Evolutionary conservation across 2,888 invertebrate genomes (phyloP), one percentile per base, ranked within the genome.

Genomic region (Agonopterix subpropinquella): DNA sequence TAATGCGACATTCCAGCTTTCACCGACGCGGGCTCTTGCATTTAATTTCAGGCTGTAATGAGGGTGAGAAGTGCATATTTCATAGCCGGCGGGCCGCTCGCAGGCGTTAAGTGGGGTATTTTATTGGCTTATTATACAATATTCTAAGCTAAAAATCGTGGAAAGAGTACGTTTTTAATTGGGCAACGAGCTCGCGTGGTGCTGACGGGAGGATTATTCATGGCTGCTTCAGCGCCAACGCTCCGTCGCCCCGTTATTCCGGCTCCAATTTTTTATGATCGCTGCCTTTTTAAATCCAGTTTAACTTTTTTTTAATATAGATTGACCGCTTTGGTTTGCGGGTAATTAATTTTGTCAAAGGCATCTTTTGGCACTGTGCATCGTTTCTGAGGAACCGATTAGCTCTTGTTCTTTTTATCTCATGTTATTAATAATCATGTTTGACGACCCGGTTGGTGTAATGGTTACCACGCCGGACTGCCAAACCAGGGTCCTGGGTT

Each of bases 91-190:
- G 73, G 77, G 70, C 67, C 70, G 68, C 75, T 75, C 68, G 67
- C 71, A 63, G 74, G 84, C 85, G 80, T 81, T 81, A 85, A 87
- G 87, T 82, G 86, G 82, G 83, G 83, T 88, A 86, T 83, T 88
- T 88, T 88, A 88, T 87, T 77, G 87, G 85, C 82, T 85, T 88
- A 88, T 88, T 88, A 88, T 88, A 83, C 87, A 85, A 88, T 85
- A 87, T 86, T 84, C 87, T 87, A 86, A 88, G 87, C 86, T 88
- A 83, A 87, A 87, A 87, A 84, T 88, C 78, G 83, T 82, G 83
- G 82, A 87, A 85, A 84, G 87, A 87, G 88, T 83, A 85, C 79
- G 84, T 82, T 87, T 88, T 88, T 87, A 88, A 87, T 87, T 88
- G 86, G 85, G 82, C 82, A 74, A 73, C 64, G 74, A 75, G 79